Evolutionary conservation across 2,888 invertebrate species (phyloP).

Genomic region (Rhagium mordax): DNA sequence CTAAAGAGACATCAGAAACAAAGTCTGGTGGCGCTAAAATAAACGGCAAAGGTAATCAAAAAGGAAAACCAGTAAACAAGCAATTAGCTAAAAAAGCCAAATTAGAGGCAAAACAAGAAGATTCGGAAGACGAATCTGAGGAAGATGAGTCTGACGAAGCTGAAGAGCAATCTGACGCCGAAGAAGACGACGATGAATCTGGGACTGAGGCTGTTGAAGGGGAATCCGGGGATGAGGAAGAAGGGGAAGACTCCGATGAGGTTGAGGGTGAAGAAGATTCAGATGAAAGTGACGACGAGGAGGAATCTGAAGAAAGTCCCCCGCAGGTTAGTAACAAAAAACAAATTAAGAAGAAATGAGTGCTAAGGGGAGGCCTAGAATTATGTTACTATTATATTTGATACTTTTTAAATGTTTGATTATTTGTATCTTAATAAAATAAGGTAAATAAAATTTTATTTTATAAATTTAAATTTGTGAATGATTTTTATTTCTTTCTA

Average conservation of each 20-base stretch:
- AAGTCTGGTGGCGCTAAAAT: constrained; percentile 14
- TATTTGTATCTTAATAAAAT: background rate
- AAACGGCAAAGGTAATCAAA: constrained; percentile 28
- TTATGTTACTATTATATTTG: background rate
- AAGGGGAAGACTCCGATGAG: constrained; percentile 37
- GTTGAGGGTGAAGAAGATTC: constrained; percentile 45
- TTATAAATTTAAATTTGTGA: constrained; percentile 2
- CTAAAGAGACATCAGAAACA: constrained; percentile 7
- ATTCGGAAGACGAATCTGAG: constrained; percentile 32
- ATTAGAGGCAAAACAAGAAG: constrained; percentile 30
- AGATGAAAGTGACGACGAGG: constrained; percentile 46
- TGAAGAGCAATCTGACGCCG: constrained; percentile 41
- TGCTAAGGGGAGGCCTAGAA: background rate
- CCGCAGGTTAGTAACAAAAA: constrained; percentile 51
- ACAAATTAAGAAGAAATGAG: constrained; percentile 49
- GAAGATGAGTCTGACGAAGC: constrained; percentile 17
- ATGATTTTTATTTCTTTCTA: background rate
- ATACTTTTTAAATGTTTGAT: constrained; percentile 3
- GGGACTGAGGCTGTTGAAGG: constrained; percentile 36
- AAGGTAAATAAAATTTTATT: constrained; percentile 28
- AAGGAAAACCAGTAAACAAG: constrained; percentile 29
- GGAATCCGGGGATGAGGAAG: constrained; percentile 38
- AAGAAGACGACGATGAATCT: constrained; percentile 45
- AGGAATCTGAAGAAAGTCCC: constrained; percentile 42
- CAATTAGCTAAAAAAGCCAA: constrained; percentile 35